A percentile compares a stretch with the other conserved stretches of the same genome.
Conservation (phyloP, 2,888 invertebrate genomes). For the Andrena chrysosceles region DNA sequence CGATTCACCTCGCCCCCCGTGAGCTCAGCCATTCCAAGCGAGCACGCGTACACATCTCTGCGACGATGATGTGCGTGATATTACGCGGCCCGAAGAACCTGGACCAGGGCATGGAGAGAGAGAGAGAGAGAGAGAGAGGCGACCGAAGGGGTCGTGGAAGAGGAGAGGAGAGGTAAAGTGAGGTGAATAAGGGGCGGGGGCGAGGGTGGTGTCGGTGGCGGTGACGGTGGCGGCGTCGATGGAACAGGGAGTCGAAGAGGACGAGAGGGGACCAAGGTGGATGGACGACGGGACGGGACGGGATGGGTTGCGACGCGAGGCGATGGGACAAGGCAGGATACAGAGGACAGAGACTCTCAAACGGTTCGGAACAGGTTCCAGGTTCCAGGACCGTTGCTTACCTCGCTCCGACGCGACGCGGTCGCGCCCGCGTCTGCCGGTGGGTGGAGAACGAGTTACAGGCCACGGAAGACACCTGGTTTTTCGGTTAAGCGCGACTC, state of each 20-base stretch:
- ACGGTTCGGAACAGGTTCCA: slow-evolving; percentile 81
- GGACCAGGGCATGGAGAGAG: slow-evolving; percentile 33
- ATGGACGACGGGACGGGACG: slow-evolving; percentile 69
- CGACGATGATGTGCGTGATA: slow-evolving; percentile 78
- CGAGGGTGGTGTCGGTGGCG: slow-evolving; percentile 55
- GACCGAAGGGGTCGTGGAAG: slow-evolving; percentile 28
- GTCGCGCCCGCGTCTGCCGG: slow-evolving; percentile 41
- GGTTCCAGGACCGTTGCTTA: slow-evolving; percentile 79
- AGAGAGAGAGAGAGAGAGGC: background rate
- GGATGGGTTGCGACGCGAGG: background rate
- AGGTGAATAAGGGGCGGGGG: slow-evolving; percentile 59
- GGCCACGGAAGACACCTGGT: slow-evolving; percentile 79
- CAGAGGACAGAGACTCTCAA: slow-evolving; percentile 77
- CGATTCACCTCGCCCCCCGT: slow-evolving; percentile 15
- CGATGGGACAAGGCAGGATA: too few relatives aligned
- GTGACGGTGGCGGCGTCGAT: slow-evolving; percentile 55
- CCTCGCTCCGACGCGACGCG: slow-evolving; percentile 66
- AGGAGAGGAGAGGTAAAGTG: slow-evolving; percentile 46
- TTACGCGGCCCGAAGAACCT: slow-evolving; percentile 73
- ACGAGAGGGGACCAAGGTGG: slow-evolving; percentile 53
- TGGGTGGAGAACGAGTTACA: slow-evolving; percentile 81
- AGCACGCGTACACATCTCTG: slow-evolving; percentile 72
- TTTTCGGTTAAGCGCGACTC: slow-evolving; percentile 70
- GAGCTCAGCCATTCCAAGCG: slow-evolving; percentile 25
- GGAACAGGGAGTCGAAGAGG: slow-evolving; percentile 59